Evolutionary conservation across 2,797 vertebrate species (phyloP).

Genomic region (Argyrosomus regius): DNA sequence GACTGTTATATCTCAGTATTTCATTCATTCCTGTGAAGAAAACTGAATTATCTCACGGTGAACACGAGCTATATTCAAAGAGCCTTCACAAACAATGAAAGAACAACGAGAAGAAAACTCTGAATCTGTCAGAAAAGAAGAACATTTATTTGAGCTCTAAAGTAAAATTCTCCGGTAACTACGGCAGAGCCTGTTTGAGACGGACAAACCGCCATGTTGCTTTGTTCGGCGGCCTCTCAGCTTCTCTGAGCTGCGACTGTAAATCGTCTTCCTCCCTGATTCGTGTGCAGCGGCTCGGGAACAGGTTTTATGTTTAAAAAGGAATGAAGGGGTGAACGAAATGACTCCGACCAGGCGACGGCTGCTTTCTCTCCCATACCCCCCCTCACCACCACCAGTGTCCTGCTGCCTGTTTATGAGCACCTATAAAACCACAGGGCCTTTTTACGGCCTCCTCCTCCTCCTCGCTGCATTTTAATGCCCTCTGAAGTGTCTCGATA

Average conservation of each 20-base stretch:
- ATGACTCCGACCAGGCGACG: constrained; percentile 18
- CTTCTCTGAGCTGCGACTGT: constrained; percentile 34
- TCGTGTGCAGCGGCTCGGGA: constrained; percentile 45
- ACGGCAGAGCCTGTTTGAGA: not conserved
- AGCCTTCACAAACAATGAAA: no score
- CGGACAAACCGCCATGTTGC: not conserved
- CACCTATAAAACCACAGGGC: constrained; percentile 65
- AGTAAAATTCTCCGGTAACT: no score
- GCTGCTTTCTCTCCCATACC: constrained; percentile 40
- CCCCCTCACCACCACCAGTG: constrained; percentile 23
- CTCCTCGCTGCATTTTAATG: constrained; percentile 62
- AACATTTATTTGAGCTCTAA: no score
- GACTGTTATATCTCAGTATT: no score
- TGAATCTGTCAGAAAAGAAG: no score
- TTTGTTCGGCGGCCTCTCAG: not conserved
- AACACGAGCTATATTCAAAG: no score
- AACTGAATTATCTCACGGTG: no score
- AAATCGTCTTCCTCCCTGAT: constrained; percentile 65
- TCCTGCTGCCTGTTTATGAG: constrained; percentile 66
- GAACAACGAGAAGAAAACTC: no score
- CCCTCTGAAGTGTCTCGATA: constrained; percentile 58
- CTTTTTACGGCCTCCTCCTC: constrained; percentile 67
- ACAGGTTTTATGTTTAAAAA: constrained; percentile 59
- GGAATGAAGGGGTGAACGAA: constrained; percentile 15
- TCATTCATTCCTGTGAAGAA: no score